These are phyloP conservation scores for Aricia agestis DNA, from an alignment of 1,140 invertebrate genomes.

Conservation along the genomic window DNA sequence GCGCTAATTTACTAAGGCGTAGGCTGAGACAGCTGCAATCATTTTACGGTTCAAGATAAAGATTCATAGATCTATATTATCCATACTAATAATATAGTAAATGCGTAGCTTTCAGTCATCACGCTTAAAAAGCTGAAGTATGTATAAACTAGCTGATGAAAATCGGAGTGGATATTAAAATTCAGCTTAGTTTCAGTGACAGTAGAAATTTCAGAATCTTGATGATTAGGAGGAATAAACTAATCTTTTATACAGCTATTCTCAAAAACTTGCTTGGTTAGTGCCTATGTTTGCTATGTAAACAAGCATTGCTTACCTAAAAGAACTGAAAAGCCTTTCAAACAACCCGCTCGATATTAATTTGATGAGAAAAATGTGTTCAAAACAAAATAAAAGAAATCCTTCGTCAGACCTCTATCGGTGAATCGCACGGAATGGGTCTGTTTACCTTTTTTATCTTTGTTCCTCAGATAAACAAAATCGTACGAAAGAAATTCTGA, in stretches of 20 bases:
- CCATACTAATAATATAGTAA: no score
- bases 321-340: background rate
- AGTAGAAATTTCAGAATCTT: no score
- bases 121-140: no score
- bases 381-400: conserved; percentile 1
- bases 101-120: no score
- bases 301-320: background rate
- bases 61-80: background rate
- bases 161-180: no score
- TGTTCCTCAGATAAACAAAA: background rate
- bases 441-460: conserved; percentile 3
- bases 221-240: no score
- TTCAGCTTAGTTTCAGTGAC: no score
- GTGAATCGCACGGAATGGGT: background rate
- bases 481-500: background rate
- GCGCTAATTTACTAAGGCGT: background rate
- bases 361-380: background rate
- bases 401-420: background rate
- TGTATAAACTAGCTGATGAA: no score
- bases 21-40: background rate
- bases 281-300: background rate
- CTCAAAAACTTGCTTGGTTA: no score
- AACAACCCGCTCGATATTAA: background rate
- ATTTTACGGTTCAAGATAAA: background rate
- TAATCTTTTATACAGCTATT: no score